These are phyloP conservation scores for Tipula confusa DNA, from an alignment of 2,888 invertebrate genomes.

Conservation along the genomic window DNA sequence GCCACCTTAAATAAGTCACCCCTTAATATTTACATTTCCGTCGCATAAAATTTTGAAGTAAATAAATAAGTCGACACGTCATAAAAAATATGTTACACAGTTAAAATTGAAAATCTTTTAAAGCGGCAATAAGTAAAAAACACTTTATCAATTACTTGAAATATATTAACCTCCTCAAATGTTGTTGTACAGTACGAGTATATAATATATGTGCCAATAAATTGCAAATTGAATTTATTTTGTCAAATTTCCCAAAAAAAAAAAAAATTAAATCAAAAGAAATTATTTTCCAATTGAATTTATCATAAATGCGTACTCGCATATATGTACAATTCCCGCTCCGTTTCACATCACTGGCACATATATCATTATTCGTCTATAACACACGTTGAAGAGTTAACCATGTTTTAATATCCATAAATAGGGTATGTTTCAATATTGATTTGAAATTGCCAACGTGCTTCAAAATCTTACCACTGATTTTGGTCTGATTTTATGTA, in stretches of 20 bases:
- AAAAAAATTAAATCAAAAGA: slow-evolving; percentile 25
- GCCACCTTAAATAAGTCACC: no score
- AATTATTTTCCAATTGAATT: slow-evolving; percentile 20
- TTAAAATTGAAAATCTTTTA: neutral
- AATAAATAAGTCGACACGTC: no score
- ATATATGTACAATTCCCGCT: neutral
- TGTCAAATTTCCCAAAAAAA: neutral
- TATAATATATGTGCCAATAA: no score
- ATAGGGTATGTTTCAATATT: neutral
- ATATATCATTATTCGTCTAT: neutral
- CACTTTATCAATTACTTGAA: neutral
- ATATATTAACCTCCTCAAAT: neutral
- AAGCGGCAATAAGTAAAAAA: neutral
- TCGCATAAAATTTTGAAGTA: neutral
- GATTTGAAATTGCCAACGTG: neutral
- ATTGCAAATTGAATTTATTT: neutral
- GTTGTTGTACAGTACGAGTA: no score
- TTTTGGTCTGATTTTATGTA: neutral
- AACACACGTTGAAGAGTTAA: neutral
- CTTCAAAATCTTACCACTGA: neutral
- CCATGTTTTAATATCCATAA: neutral
- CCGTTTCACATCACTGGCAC: neutral
- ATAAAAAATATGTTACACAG: neutral
- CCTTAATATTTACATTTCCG: neutral
- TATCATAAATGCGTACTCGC: no score